Base-by-base conservation (phyloP, 2,797 vertebrate genomes). In the Arnoldichthys spilopterus region DNA sequence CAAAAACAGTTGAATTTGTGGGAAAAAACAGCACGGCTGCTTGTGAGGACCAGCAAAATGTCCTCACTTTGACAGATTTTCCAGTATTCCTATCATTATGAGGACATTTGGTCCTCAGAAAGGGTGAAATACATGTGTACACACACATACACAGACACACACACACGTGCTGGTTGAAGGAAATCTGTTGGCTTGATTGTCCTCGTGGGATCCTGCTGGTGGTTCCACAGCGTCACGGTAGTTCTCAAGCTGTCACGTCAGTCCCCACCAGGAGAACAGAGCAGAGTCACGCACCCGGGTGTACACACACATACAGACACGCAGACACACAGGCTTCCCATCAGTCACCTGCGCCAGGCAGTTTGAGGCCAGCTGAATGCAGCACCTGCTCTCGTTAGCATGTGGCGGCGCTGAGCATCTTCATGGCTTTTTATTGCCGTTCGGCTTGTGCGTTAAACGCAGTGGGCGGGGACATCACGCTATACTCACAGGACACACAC, bases 321-420 rank as follows among this genome's bases (percentile, higher is more conserved):
- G 1, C 43, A 28, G 37, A 49, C 62, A 22, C 34, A 24, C 2
- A 2, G 43, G 2, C 4, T 20, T 37, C 3, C 59, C 68, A 73
- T 77, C 45, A 53, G 68, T 77, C 79, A 77, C 62, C 37, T 18
- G 47, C 6, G 16, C 24, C 62, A 81, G 79, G 76, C 79, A 81
- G 61, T 77, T 77, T 77, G 74, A 76, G 79, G 79, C 68, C 74
- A 73, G 54, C 51, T 72, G 69, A 43, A 67, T 81, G 69, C n/a
- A 43, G 69, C 69, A 77, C 79, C 79, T 81, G 79, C 32, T 72
- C 69, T 72, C 37, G 74, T 81, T 81, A 81, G 62, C n/a, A 37
- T 26, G 9, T 12, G 30, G 30, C 30, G 18, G 30, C 54, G 61
- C 32, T 0, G 32, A 34, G 61, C 30, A 30, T 63, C 59, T 63